Conservation (phyloP, 2,113 vertebrate genomes). For the Orcinus orca region DNA sequence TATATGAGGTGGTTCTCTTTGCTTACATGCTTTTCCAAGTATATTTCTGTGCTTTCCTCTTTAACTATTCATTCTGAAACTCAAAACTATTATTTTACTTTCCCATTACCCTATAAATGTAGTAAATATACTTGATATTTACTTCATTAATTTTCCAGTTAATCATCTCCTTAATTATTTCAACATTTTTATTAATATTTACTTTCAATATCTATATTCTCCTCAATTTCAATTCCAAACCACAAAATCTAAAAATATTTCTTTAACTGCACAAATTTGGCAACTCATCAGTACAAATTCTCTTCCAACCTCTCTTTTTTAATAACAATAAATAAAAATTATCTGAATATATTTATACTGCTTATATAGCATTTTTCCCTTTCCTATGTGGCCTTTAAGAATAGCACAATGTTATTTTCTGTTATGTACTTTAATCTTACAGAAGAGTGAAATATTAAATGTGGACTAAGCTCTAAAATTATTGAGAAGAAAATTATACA, state of each 20-base stretch:
- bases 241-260: slow-evolving; percentile 12
- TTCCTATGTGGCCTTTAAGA: not conserved
- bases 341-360: not conserved
- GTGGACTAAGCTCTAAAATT: not conserved
- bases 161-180: not conserved
- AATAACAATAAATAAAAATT: not conserved
- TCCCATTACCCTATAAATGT: not conserved
- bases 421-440: not conserved
- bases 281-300: not conserved
- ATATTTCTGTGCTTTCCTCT: not conserved
- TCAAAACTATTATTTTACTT: not conserved
- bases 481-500: not conserved
- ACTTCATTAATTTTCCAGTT: not conserved
- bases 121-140: not conserved
- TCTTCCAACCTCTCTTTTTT: not conserved
- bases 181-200: slow-evolving; percentile 10
- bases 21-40: not conserved
- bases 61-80: not conserved
- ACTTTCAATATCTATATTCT: not conserved
- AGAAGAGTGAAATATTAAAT: slow-evolving; percentile 42
- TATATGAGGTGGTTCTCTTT: not conserved
- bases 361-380: not conserved
- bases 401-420: not conserved
- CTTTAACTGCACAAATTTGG: not conserved
- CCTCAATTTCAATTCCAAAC: slow-evolving; percentile 27